A percentile compares a stretch with the other conserved stretches of the same genome.
Evolutionary conservation across 2,113 vertebrate genomes (phyloP).

Genomic region (Patagioenas fasciata): DNA sequence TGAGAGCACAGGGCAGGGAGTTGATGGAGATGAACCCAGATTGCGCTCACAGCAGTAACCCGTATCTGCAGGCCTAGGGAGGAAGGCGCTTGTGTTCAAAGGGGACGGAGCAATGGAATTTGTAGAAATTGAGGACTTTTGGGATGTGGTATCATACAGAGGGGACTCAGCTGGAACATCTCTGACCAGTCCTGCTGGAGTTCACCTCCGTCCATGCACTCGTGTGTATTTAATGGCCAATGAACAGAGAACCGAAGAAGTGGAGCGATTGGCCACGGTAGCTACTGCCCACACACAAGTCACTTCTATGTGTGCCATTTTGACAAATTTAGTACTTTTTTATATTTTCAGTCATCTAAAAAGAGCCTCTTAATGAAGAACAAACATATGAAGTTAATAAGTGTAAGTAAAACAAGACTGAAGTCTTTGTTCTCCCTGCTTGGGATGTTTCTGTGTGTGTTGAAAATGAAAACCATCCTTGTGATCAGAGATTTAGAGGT

Average conservation of each 20-base stretch:
- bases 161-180: neutral
- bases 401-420: neutral
- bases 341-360: neutral
- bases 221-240: neutral
- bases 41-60: neutral
- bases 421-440: neutral
- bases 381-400: neutral
- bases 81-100: neutral
- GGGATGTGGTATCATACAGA: neutral
- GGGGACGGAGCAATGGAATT: neutral
- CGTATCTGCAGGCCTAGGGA: accelerated
- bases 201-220: neutral
- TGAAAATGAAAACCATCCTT: neutral
- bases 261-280: neutral
- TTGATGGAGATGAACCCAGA: accelerated
- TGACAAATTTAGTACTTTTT: neutral
- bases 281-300: neutral
- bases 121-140: neutral
- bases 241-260: neutral
- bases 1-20: neutral
- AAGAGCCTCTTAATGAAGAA: neutral
- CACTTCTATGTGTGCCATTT: neutral
- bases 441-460: neutral
- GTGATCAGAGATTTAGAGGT: neutral
- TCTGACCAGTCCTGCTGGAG: neutral